These are phyloP conservation scores for Eurypyga helias DNA, from an alignment of 2,113 vertebrate species.

Conservation along the genomic window DNA sequence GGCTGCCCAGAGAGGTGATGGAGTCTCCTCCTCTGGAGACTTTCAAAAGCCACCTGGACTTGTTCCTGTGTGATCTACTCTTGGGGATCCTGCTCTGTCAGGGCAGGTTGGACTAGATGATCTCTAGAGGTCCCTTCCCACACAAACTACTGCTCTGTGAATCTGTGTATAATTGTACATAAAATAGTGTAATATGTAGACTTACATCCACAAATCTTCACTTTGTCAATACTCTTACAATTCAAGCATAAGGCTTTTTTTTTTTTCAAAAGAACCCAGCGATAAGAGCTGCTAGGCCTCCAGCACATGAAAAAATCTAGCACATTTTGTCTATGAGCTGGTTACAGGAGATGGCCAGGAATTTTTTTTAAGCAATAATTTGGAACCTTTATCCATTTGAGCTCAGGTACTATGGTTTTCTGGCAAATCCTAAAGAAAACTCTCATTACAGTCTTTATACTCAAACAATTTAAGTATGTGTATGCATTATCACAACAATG, in stretches of 20 bases:
- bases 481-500: not conserved
- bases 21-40: no score
- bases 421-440: not conserved
- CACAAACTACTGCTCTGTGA: no score
- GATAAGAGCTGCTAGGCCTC: not conserved
- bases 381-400: not conserved
- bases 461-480: constrained; percentile 30
- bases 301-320: not conserved
- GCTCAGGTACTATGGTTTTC: not conserved
- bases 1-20: no score
- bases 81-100: no score
- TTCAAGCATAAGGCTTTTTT: not conserved
- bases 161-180: not conserved
- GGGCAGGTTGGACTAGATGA: no score
- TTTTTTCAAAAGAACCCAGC: not conserved
- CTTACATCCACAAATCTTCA: not conserved
- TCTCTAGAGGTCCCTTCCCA: no score
- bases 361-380: not conserved
- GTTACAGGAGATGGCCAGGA: not conserved
- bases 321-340: not conserved
- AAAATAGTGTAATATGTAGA: not conserved
- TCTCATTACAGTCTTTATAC: not conserved
- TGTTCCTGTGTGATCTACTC: no score
- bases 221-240: not conserved
- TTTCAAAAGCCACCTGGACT: no score